Evolutionary conservation across 2,113 vertebrate species (phyloP).

Genomic region (Etheostoma cragini): DNA sequence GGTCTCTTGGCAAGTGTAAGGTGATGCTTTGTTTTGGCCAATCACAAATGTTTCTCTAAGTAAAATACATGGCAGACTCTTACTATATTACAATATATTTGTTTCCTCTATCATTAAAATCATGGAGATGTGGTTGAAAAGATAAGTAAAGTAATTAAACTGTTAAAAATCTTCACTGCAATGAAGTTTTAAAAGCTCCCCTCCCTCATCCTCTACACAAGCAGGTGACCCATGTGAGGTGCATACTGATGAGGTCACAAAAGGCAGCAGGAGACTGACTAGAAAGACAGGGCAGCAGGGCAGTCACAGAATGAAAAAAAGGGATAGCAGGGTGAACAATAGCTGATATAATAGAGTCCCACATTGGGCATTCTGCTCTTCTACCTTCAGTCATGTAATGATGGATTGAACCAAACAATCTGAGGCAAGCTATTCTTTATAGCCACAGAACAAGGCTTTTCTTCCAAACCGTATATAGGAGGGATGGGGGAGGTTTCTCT

Average conservation of each 20-base stretch:
- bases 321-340: constrained; percentile 62
- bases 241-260: constrained; percentile 69
- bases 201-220: constrained; percentile 35
- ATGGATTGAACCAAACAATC: constrained; percentile 67
- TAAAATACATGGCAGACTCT: neutral
- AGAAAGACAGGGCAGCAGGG: constrained; percentile 39
- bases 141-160: neutral
- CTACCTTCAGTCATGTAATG: constrained; percentile 59
- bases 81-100: rapidly evolving
- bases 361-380: constrained; percentile 69
- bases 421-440: constrained; percentile 42
- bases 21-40: neutral
- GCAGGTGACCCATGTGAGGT: constrained; percentile 69
- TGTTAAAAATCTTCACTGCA: constrained; percentile 37
- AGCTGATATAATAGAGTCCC: constrained; percentile 51
- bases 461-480: constrained; percentile 9
- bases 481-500: constrained; percentile 27
- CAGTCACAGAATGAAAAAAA: constrained; percentile 8
- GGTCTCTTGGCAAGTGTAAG: neutral
- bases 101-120: neutral
- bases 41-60: neutral
- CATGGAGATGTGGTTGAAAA: neutral
- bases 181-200: constrained; percentile 28
- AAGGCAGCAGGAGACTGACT: constrained; percentile 41
- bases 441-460: constrained; percentile 28